Conservation (phyloP, 2,888 invertebrate species). For the Drosophila hamatofila region DNA sequence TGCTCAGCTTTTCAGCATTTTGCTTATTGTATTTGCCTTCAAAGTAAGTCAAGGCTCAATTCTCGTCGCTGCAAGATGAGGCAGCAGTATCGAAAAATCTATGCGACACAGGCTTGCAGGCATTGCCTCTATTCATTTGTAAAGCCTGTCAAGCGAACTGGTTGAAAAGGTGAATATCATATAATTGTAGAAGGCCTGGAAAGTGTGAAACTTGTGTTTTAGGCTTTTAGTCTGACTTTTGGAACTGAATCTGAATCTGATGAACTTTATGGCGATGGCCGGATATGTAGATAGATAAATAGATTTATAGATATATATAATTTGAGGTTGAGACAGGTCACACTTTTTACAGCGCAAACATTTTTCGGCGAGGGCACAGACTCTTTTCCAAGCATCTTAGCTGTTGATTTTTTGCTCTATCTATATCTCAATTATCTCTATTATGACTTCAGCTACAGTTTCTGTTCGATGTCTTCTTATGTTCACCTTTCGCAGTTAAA, state of each 20-base stretch:
- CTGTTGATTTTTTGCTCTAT: too few relatives aligned
- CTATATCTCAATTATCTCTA: too few relatives aligned
- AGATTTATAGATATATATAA: background rate
- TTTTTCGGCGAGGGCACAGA: too few relatives aligned
- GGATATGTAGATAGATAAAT: background rate
- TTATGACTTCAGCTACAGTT: too few relatives aligned
- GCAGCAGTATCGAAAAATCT: background rate
- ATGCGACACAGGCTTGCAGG: background rate
- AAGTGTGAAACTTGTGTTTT: background rate
- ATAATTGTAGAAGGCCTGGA: background rate
- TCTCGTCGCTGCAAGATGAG: background rate
- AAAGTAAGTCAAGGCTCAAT: constrained; percentile 4
- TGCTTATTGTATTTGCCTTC: background rate
- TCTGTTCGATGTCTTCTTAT: too few relatives aligned
- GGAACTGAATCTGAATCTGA: background rate
- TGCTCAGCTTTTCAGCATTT: constrained; percentile 31
- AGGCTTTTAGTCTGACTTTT: background rate
- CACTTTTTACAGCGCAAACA: too few relatives aligned
- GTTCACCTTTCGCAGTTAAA: too few relatives aligned
- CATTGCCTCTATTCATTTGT: background rate
- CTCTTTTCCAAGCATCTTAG: too few relatives aligned
- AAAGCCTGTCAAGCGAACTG: background rate
- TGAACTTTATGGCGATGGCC: too few relatives aligned
- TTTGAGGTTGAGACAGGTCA: too few relatives aligned
- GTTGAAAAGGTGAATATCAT: background rate